phyloP scores from a whole-genome alignment of 2,113 vertebrate species.

The Electrona antarctica region DNA sequence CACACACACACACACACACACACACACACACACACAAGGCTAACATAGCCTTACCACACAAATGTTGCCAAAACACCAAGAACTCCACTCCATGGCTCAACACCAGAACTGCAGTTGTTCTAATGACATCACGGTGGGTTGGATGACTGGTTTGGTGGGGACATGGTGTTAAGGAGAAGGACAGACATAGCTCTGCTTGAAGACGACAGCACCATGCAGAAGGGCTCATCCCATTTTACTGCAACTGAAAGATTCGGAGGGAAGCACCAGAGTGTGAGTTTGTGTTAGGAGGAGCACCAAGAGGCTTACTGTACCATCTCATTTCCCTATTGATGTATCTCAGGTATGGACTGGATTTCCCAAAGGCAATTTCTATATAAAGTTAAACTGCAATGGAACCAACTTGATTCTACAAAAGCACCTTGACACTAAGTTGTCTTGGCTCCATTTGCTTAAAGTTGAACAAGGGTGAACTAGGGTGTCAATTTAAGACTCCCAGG shows the following conservation, averaged over 20 bases:
- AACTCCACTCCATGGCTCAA: slow-evolving; percentile 30
- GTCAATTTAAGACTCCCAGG: slow-evolving; percentile 6
- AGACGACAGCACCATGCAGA: slow-evolving; percentile 76
- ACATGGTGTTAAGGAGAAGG: slow-evolving; percentile 50
- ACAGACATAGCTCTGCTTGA: slow-evolving; percentile 52
- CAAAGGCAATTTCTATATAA: background rate
- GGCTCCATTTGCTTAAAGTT: no score
- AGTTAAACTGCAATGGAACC: no score
- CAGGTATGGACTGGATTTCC: slow-evolving; percentile 9
- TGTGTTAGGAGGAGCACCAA: slow-evolving; percentile 57
- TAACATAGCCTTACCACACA: slow-evolving; percentile 28
- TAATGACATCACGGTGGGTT: slow-evolving; percentile 1
- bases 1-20: background rate
- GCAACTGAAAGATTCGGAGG: slow-evolving; percentile 68
- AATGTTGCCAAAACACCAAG: slow-evolving; percentile 38
- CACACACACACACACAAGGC: background rate
- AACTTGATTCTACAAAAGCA: no score
- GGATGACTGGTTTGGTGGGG: slow-evolving; percentile 49
- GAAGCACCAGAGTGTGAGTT: slow-evolving; percentile 69
- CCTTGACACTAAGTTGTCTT: no score
- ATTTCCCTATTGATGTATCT: slow-evolving; percentile 26
- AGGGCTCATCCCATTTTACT: slow-evolving; percentile 44
- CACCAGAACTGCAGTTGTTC: slow-evolving; percentile 20
- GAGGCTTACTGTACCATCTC: slow-evolving; percentile 4
- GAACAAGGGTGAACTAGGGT: no score